Conservation (phyloP, 2,113 vertebrate species). For the Pelecanoides urinatrix region DNA sequence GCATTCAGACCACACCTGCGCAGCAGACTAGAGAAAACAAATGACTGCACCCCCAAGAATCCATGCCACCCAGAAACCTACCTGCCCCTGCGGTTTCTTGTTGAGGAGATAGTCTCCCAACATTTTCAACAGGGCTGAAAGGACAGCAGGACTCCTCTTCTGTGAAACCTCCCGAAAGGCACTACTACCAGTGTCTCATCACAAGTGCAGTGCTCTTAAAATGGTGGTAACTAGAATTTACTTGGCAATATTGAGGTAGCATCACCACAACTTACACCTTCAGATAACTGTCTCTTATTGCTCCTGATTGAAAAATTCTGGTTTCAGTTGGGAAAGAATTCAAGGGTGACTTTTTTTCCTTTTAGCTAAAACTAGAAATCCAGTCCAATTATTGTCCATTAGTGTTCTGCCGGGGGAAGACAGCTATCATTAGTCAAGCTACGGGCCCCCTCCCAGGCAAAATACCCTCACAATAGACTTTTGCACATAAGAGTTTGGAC, state of each 20-base stretch:
- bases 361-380: neutral
- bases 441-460: accelerated
- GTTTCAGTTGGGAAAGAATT: neutral
- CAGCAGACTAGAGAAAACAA: neutral
- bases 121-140: neutral
- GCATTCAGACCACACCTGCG: neutral
- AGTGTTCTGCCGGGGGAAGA: neutral
- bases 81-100: neutral
- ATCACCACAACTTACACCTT: neutral
- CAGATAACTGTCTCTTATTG: neutral
- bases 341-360: neutral
- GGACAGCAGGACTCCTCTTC: neutral
- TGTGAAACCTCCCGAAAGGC: neutral
- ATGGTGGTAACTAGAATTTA: neutral
- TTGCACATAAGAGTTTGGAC: neutral
- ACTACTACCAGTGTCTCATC: no score
- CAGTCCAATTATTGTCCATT: neutral
- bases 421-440: neutral
- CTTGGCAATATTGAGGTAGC: neutral
- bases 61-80: neutral
- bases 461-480: neutral
- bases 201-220: neutral
- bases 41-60: neutral
- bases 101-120: neutral
- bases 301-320: neutral